Percentiles rank a stretch among this genome's conserved stretches.
Evolutionary conservation across 2,888 invertebrate genomes (phyloP).

Genomic region (Polylopha cassiicola): DNA sequence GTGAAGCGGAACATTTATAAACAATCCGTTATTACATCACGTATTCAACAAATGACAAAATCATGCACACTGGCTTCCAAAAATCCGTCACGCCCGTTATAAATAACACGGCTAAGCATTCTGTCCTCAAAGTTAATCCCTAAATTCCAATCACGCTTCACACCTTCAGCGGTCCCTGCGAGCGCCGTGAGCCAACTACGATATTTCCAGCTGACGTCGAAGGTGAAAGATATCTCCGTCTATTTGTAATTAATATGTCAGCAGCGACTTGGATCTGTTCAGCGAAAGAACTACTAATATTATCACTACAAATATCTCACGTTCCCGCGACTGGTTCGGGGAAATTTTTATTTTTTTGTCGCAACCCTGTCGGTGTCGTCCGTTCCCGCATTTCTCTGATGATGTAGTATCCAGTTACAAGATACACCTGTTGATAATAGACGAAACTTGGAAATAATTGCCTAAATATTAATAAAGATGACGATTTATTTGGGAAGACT

Average conservation of each 20-base stretch:
- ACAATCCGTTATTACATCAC: too few species aligned
- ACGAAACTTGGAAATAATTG: slow-evolving; percentile 11
- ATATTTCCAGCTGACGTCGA: slow-evolving; percentile 24
- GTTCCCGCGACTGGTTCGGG: slow-evolving; percentile 52
- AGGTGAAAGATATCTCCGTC: slow-evolving; percentile 40
- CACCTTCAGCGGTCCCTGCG: slow-evolving; percentile 28
- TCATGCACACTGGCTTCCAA: too few species aligned
- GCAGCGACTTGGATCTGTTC: slow-evolving; percentile 35
- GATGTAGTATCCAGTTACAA: slow-evolving; percentile 40
- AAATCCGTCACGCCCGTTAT: too few species aligned
- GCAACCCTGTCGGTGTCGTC: slow-evolving; percentile 46
- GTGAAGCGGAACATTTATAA: too few species aligned
- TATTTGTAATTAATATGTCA: slow-evolving; percentile 59
- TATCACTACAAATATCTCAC: slow-evolving; percentile 69
- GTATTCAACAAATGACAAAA: too few species aligned
- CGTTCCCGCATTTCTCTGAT: slow-evolving; percentile 43
- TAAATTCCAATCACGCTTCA: slow-evolving; percentile 4
- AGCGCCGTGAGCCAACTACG: slow-evolving; percentile 37
- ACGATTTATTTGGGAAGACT: neutral
- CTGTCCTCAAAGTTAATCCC: too few species aligned
- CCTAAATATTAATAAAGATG: neutral
- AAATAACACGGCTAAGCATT: too few species aligned
- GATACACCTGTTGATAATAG: slow-evolving; percentile 44
- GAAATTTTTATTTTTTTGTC: slow-evolving; percentile 48
- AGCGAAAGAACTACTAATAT: slow-evolving; percentile 57